Base-by-base conservation (phyloP, 2,888 invertebrate genomes). In the Athalia circularis region DNA sequence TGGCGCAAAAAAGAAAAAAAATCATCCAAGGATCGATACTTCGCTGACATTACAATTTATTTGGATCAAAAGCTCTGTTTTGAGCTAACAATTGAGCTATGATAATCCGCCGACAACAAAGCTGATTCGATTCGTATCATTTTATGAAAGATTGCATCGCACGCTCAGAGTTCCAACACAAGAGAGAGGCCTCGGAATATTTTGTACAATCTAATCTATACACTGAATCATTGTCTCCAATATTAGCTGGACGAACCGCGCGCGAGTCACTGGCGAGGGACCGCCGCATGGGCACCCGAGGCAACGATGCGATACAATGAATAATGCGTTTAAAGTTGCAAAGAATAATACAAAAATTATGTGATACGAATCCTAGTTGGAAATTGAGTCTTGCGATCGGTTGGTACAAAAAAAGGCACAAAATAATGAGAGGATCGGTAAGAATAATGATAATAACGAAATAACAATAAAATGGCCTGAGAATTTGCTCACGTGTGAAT, bases 401-500 rank as follows among this genome's bases (percentile, higher is more conserved):
- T 7, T 29, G 29, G 29, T 29, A 29, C 29, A 29, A 2, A 59
- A 3, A 5, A 5, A 59, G 59, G 5, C 4, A 59, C 5, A n/a
- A 59, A 13, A 11, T 59, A n/a, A 59, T n/a, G 1, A 59, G 13
- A 59, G 61, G 43, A 68, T 50, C 11, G 54, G 6, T 0, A n/a
- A 68, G 11, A 54, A 43, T 9, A 3, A 2, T 15, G 15, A 6
- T 7, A 43, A 15, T 68, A n/a, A 52, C 11, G 29, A 3, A 15
- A 7, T 15, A 8, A 48, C 48, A 13, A 50, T 67, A n/a, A 15
- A 67, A n/a, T 29, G 13, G 13, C 43, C 29, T 11, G 29, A 9
- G 7, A 47, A 54, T 52, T 11, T 77, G 83, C 85, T 85, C 78
- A 85, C 85, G 83, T 83, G 79, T 83, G 81, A n/a, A 85, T 79